Percentiles rank a stretch among this genome's conserved stretches.
Evolutionary conservation across 2,888 invertebrate genomes (phyloP).

Genomic region (Protophormia terraenovae): DNA sequence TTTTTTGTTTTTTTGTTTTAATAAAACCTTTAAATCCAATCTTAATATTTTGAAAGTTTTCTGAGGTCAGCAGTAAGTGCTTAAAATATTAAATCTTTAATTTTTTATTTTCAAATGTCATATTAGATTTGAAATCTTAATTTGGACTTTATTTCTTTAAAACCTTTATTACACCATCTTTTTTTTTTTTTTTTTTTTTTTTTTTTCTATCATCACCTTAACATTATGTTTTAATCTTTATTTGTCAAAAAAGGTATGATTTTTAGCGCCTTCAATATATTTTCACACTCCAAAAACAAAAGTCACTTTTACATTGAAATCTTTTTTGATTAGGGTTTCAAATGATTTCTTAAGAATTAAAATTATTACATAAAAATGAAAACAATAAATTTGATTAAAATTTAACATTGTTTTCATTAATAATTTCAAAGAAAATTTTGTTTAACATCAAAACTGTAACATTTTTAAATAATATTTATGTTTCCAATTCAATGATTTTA

Average conservation of each 20-base stretch:
- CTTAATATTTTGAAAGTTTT: background rate
- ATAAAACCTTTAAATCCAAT: too few species aligned
- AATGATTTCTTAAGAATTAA: background rate
- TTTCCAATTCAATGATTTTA: slow-evolving; percentile 44
- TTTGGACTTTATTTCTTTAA: too few species aligned
- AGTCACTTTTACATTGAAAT: slow-evolving; percentile 25
- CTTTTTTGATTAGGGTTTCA: slow-evolving; percentile 54
- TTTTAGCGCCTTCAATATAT: slow-evolving; percentile 60
- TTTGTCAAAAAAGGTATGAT: slow-evolving; percentile 57
- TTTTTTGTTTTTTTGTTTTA: too few species aligned
- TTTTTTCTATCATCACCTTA: background rate
- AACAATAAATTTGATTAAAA: slow-evolving; percentile 29
- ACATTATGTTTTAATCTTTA: slow-evolving; percentile 25
- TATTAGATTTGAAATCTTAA: too few species aligned
- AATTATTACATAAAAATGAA: slow-evolving; percentile 18
- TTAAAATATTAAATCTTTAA: too few species aligned
- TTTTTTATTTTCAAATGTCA: too few species aligned
- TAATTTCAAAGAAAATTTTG: slow-evolving; percentile 51
- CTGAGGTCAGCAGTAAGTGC: background rate
- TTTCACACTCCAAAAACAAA: background rate
- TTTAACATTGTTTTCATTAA: slow-evolving; percentile 11
- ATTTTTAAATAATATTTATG: background rate
- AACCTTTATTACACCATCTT: background rate
- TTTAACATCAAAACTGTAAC: slow-evolving; percentile 47
- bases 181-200: slow-evolving; percentile 13